These are phyloP conservation scores for Hycleus phaleratus DNA, from an alignment of 1,140 invertebrate genomes.

Conservation along the genomic window DNA sequence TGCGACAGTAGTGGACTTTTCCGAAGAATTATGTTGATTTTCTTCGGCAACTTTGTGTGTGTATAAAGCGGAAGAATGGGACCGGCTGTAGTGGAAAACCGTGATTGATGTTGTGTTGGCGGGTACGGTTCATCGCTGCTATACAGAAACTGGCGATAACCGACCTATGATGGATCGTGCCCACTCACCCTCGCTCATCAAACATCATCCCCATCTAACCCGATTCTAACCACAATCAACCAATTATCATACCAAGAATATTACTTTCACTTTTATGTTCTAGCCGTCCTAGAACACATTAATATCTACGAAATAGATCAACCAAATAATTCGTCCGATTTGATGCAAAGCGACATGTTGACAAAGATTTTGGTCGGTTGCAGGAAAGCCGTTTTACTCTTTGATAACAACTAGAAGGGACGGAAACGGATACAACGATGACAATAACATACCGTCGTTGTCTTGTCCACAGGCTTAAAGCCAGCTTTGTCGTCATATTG, in stretches of 20 bases:
- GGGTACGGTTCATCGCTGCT: no score
- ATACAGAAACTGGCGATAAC: no score
- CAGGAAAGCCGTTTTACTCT: slow-evolving; percentile 14
- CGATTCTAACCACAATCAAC: background rate
- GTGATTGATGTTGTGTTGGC: no score
- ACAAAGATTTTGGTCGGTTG: slow-evolving; percentile 10
- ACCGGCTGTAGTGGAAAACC: no score
- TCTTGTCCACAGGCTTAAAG: slow-evolving; percentile 1
- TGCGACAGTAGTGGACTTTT: no score
- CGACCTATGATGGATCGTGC: no score
- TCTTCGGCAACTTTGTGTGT: no score
- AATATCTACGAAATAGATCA: slow-evolving; percentile 10
- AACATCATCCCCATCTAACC: no score
- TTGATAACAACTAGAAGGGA: slow-evolving; percentile 6
- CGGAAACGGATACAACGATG: no score
- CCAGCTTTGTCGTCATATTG: slow-evolving; percentile 24
- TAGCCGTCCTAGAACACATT: slow-evolving; percentile 8
- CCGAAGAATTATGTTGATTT: no score
- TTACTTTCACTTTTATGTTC: background rate
- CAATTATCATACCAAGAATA: slow-evolving; percentile 18
- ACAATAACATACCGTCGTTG: slow-evolving; percentile 2
- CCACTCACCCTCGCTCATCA: no score
- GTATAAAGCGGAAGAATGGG: no score
- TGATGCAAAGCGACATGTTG: slow-evolving; percentile 8
- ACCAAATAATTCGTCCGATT: background rate